Evolutionary conservation across 2,113 vertebrate species (phyloP).

Genomic region (Craseonycteris thonglongyai): DNA sequence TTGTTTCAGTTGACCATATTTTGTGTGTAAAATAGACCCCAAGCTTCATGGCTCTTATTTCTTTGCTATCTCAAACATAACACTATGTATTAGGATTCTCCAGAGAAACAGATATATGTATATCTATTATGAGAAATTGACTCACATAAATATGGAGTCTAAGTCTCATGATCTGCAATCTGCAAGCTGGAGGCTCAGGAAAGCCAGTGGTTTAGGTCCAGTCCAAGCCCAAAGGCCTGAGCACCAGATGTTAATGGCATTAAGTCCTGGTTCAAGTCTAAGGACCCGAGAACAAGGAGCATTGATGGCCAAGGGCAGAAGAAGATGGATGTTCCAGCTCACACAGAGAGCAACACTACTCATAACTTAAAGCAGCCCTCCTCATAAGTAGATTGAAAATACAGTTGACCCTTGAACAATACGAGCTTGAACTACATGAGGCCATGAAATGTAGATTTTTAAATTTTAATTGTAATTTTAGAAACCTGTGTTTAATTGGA

Average conservation of each 20-base stretch:
- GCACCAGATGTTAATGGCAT: neutral
- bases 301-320: neutral
- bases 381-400: neutral
- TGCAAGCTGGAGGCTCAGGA: neutral
- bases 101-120: neutral
- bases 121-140: neutral
- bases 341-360: neutral
- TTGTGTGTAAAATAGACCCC: slow-evolving; percentile 1
- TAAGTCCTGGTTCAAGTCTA: neutral
- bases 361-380: neutral
- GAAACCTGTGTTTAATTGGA: neutral
- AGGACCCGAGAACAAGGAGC: neutral
- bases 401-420: neutral
- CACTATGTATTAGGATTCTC: neutral
- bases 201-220: neutral
- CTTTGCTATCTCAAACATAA: neutral
- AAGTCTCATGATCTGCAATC: neutral
- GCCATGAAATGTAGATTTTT: neutral
- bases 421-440: neutral
- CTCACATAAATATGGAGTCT: neutral
- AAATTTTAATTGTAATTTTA: too few species aligned
- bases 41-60: neutral
- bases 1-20: neutral
- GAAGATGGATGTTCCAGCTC: neutral
- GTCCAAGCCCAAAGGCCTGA: neutral